These are phyloP conservation scores for Ailuropoda melanoleuca DNA, from an alignment of 2,113 vertebrate species.

Conservation along the genomic window DNA sequence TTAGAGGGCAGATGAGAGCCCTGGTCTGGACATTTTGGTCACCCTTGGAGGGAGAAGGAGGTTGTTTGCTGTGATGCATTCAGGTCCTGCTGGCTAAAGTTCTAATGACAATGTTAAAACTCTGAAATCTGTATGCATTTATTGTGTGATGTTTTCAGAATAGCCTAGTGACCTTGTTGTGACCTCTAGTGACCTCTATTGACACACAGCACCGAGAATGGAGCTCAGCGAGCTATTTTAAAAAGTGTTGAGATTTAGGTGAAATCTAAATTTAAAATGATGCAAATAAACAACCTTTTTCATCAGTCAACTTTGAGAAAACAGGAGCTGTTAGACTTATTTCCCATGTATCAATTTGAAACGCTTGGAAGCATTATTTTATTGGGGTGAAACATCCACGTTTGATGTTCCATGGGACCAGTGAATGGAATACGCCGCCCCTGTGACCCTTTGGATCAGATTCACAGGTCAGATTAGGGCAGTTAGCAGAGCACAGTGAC, in stretches of 20 bases:
- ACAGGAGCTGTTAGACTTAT: neutral
- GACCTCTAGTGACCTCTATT: neutral
- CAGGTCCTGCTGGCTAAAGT: neutral
- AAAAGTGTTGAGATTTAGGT: neutral
- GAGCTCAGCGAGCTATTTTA: neutral
- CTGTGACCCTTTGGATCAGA: neutral
- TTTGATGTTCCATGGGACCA: neutral
- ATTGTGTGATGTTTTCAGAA: slow-evolving; percentile 59
- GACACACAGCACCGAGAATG: slow-evolving; percentile 38
- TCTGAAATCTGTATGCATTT: neutral
- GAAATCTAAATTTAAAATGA: neutral
- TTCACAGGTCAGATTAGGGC: neutral
- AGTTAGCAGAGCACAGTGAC: rapidly evolving
- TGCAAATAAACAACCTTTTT: neutral
- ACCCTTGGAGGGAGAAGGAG: neutral
- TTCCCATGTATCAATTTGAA: neutral
- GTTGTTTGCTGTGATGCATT: neutral
- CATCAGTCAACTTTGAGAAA: neutral
- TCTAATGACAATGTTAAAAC: neutral
- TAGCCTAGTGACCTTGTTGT: slow-evolving; percentile 66
- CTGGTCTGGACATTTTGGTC: neutral
- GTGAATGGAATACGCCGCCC: neutral
- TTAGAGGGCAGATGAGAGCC: neutral
- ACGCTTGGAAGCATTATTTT: neutral
- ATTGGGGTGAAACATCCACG: neutral